These are phyloP conservation scores for Pammene fasciana DNA, from an alignment of 2,888 invertebrate genomes.

Conservation along the genomic window DNA sequence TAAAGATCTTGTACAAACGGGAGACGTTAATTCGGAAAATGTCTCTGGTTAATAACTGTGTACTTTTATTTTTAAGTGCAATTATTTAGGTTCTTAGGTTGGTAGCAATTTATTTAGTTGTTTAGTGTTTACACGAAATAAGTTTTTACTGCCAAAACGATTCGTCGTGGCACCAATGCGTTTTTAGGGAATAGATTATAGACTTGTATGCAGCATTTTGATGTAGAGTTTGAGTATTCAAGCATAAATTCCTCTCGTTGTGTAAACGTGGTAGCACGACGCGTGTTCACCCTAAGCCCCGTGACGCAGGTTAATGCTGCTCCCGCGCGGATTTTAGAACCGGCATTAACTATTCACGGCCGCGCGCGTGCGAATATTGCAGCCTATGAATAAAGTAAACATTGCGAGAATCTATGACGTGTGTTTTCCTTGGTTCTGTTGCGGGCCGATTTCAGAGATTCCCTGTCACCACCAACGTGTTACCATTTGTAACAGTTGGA, in stretches of 20 bases:
- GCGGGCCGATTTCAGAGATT: background rate
- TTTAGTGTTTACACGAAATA: too few relatives aligned
- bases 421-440: constrained; percentile 17
- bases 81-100: too few relatives aligned
- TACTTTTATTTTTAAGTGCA: too few relatives aligned
- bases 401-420: constrained; percentile 24
- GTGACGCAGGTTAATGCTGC: constrained; percentile 74
- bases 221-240: constrained; percentile 10
- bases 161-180: too few relatives aligned
- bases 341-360: constrained; percentile 73
- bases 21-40: too few relatives aligned
- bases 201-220: background rate
- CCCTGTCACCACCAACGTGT: too few relatives aligned
- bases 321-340: constrained; percentile 65
- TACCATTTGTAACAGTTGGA: background rate
- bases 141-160: too few relatives aligned
- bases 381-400: constrained; percentile 41
- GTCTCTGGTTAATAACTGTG: too few relatives aligned
- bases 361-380: constrained; percentile 47
- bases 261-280: constrained; percentile 48
- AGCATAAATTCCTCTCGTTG: constrained; percentile 8
- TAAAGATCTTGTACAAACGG: too few relatives aligned
- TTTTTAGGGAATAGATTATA: too few relatives aligned
- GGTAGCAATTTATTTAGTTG: too few relatives aligned
- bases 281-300: constrained; percentile 61